These are phyloP conservation scores for Athene noctua DNA, from an alignment of 2,113 vertebrate species.

Conservation along the genomic window DNA sequence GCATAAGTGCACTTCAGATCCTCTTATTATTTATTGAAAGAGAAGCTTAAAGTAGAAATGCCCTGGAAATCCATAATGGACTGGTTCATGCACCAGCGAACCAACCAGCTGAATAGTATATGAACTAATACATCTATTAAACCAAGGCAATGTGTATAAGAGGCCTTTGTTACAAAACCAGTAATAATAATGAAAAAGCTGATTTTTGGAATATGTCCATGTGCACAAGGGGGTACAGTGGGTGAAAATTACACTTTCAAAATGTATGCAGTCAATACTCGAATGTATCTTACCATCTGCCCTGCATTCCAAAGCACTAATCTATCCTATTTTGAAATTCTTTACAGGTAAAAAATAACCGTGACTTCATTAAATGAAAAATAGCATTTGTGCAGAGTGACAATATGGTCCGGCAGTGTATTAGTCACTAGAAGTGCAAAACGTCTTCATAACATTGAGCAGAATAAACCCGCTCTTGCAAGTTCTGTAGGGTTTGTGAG, in stretches of 20 bases:
- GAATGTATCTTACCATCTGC: background rate
- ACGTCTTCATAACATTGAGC: rapidly evolving
- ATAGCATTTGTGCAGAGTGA: background rate
- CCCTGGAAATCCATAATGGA: conserved; percentile 25
- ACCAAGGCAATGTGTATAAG: background rate
- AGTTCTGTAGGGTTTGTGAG: background rate
- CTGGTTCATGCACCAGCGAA: background rate
- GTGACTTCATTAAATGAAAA: background rate
- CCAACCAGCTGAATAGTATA: background rate
- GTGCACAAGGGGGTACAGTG: background rate
- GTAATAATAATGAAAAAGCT: background rate
- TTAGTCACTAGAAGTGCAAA: background rate
- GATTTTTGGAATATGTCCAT: background rate
- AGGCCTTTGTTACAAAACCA: background rate
- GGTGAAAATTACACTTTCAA: background rate
- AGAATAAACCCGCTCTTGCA: background rate
- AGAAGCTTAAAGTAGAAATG: conserved; percentile 19
- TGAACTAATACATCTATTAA: conserved; percentile 13
- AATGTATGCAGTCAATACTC: background rate
- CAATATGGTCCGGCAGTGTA: background rate
- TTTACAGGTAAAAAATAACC: background rate
- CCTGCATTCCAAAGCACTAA: background rate
- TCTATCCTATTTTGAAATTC: background rate
- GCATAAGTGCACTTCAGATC: conserved; percentile 11
- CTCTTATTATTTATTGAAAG: conserved; percentile 46